Percentiles rank a stretch among this genome's conserved stretches.
Evolutionary conservation across 2,113 vertebrate species (phyloP).

Genomic region (Chionomys nivalis): DNA sequence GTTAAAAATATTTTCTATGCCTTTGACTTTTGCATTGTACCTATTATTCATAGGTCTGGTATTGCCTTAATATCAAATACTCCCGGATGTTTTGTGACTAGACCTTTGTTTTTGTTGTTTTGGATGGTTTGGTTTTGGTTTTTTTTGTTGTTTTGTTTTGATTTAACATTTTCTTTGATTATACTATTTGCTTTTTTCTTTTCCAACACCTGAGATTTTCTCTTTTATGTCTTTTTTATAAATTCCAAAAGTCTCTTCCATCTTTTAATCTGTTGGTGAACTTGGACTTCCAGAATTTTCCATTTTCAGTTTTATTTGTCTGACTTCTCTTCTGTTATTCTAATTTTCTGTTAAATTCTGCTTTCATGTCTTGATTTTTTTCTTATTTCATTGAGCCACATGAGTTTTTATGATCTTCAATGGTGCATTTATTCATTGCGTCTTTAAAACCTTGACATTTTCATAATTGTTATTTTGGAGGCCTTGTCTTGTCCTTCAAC

Average conservation of each 20-base stretch:
- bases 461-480: neutral
- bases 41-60: neutral
- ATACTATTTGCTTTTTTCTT: neutral
- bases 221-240: constrained; percentile 30
- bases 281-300: neutral
- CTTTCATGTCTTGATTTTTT: neutral
- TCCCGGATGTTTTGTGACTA: neutral
- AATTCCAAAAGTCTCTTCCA: neutral
- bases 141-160: neutral
- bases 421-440: neutral
- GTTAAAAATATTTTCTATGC: neutral
- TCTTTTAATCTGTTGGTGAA: neutral
- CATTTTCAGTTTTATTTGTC: neutral
- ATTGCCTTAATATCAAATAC: neutral
- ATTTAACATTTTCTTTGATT: neutral
- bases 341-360: neutral
- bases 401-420: neutral
- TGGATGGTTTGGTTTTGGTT: neutral
- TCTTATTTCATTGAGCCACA: neutral
- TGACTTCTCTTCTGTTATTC: neutral
- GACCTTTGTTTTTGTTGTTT: neutral
- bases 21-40: neutral
- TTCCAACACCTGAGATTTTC: neutral
- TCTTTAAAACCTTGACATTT: neutral
- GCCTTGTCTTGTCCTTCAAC: neutral